Percentiles rank a stretch among this genome's conserved stretches.
These are phyloP conservation scores for Strix aluco DNA, from an alignment of 2,113 vertebrate genomes.

Conservation along the genomic window DNA sequence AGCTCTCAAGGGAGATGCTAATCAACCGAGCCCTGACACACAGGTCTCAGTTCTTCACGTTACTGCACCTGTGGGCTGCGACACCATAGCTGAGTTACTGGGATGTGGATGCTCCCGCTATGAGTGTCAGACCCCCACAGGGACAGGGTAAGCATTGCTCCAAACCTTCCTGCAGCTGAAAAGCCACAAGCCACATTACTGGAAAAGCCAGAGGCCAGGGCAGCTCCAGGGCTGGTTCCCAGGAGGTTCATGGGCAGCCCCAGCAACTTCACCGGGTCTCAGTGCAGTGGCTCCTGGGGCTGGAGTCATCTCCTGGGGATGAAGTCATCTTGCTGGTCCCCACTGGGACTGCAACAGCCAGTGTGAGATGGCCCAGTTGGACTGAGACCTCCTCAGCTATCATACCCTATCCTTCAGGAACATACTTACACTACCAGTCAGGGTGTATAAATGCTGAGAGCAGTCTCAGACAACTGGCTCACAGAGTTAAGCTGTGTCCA, in stretches of 20 bases:
- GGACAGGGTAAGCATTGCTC: background rate
- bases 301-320: background rate
- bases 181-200: background rate
- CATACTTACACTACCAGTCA: background rate
- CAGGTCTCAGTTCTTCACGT: background rate
- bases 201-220: background rate
- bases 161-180: background rate
- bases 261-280: background rate
- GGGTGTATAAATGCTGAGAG: background rate
- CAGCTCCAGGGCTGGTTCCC: background rate
- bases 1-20: background rate
- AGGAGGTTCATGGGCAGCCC: background rate
- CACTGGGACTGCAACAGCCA: background rate
- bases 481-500: background rate
- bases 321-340: background rate
- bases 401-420: background rate
- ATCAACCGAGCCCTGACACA: background rate
- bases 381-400: background rate
- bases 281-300: background rate
- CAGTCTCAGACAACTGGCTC: constrained; percentile 25
- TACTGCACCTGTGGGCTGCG: background rate
- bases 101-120: background rate
- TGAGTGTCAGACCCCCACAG: background rate
- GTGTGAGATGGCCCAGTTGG: background rate
- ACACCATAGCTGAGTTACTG: background rate